Conservation (phyloP, 1,140 invertebrate genomes). For the Bombus superbus region DNA sequence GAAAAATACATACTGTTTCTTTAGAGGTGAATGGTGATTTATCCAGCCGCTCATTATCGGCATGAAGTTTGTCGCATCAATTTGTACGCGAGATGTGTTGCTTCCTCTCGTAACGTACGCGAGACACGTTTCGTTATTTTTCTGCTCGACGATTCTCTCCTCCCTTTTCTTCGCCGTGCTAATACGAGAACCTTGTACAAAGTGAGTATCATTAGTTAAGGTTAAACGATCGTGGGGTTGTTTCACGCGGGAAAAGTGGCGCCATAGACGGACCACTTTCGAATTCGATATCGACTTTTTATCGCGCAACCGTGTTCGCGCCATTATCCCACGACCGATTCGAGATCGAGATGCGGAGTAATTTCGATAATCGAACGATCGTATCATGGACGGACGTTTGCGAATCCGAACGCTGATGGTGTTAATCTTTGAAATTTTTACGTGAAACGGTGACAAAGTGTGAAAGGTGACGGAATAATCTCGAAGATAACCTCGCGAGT, state of each 20-base stretch:
- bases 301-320: background rate
- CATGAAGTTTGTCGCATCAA: background rate
- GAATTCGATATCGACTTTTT: constrained; percentile 8
- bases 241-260: background rate
- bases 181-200: background rate
- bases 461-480: background rate
- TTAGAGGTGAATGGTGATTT: background rate
- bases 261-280: background rate
- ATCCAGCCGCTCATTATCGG: background rate
- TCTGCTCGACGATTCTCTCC: background rate
- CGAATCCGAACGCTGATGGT: background rate
- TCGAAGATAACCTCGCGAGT: background rate
- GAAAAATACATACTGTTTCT: background rate
- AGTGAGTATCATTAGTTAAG: background rate
- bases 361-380: constrained; percentile 17
- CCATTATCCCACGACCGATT: background rate
- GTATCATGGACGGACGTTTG: background rate
- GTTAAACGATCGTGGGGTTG: background rate
- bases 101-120: background rate
- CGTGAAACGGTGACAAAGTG: background rate
- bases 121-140: background rate
- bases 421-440: background rate
- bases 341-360: constrained; percentile 37
- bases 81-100: background rate
- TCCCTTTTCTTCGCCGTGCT: no score